phyloP scores from a whole-genome alignment of 1,140 invertebrate species.

The Physella acuta region DNA sequence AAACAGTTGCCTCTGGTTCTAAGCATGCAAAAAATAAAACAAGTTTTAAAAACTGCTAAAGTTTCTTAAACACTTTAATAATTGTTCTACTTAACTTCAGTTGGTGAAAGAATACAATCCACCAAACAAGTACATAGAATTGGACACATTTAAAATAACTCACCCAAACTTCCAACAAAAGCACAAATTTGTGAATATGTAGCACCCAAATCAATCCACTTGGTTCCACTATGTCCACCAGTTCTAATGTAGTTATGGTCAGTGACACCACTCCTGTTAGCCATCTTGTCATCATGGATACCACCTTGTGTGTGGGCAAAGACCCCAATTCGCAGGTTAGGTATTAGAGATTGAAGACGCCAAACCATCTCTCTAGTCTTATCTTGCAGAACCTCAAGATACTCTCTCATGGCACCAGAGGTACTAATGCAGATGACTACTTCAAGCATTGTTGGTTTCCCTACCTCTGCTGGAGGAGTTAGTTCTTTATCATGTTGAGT shows the following conservation, averaged over 20 bases:
- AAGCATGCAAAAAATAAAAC: not conserved
- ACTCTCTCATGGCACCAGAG: constrained; percentile 19
- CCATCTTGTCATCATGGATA: constrained; percentile 21
- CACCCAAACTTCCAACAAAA: constrained; percentile 26
- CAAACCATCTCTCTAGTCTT: constrained; percentile 18
- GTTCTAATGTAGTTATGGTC: constrained; percentile 26
- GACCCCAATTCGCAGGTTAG: constrained; percentile 23
- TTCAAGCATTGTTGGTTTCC: constrained; percentile 21
- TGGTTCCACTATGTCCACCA: constrained; percentile 25
- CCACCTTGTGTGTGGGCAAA: constrained; percentile 26
- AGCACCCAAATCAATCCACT: constrained; percentile 24
- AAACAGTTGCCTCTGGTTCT: constrained; percentile 21
- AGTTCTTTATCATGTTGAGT: not conserved
- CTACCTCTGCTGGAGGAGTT: not conserved
- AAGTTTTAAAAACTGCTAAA: not conserved
- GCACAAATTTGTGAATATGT: constrained; percentile 26
- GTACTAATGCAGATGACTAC: constrained; percentile 25
- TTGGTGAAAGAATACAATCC: too few relatives aligned
- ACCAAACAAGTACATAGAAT: too few relatives aligned
- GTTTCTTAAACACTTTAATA: not conserved
- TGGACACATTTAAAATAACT: too few relatives aligned
- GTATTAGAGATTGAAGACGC: constrained; percentile 21
- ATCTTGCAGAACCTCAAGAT: constrained; percentile 21
- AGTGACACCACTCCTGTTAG: not conserved
- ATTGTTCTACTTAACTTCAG: not conserved